Percentiles rank a stretch among this genome's conserved stretches.
phyloP scores from a whole-genome alignment of 2,797 vertebrate species.

The Rhadinocentrus ornatus region DNA sequence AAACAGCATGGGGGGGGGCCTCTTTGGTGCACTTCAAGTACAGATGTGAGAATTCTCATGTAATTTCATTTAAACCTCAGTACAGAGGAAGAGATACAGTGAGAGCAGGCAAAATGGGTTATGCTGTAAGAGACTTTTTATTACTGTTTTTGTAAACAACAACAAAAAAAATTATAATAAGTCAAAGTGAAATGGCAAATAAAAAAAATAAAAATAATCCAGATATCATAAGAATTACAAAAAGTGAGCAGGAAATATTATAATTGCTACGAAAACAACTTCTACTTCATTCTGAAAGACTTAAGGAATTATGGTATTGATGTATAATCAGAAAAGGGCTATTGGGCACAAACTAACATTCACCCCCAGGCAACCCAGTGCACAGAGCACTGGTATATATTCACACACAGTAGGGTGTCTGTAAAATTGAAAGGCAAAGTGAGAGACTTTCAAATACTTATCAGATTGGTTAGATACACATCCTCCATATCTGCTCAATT shows the following conservation, averaged over 20 bases:
- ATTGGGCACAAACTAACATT: conserved; percentile 70
- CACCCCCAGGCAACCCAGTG: conserved; percentile 67
- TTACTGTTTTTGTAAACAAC: conserved; percentile 45
- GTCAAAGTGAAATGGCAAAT: conserved; percentile 37
- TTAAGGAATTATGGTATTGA: conserved; percentile 81
- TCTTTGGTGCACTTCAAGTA: conserved; percentile 82
- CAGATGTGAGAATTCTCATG: conserved; percentile 78
- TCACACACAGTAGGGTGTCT: conserved; percentile 57
- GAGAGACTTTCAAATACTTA: conserved; percentile 60
- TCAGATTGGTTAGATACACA: conserved; percentile 73
- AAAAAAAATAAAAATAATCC: conserved; percentile 14
- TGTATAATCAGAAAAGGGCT: conserved; percentile 80
- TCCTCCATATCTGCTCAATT: conserved; percentile 58
- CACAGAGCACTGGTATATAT: conserved; percentile 56
- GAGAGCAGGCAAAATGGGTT: conserved; percentile 45
- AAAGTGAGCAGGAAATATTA: conserved; percentile 43
- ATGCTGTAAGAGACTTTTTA: conserved; percentile 55
- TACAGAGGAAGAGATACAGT: conserved; percentile 36
- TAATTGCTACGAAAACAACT: conserved; percentile 50
- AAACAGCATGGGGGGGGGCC: conserved; percentile 73
- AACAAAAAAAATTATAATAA: conserved; percentile 54
- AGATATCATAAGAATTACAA: conserved; percentile 36
- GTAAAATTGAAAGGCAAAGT: conserved; percentile 48
- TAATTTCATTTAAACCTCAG: conserved; percentile 62
- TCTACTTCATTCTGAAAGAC: conserved; percentile 58